Evolutionary conservation across 2,888 invertebrate species (phyloP).

Genomic region (Hyposoter dolosus): DNA sequence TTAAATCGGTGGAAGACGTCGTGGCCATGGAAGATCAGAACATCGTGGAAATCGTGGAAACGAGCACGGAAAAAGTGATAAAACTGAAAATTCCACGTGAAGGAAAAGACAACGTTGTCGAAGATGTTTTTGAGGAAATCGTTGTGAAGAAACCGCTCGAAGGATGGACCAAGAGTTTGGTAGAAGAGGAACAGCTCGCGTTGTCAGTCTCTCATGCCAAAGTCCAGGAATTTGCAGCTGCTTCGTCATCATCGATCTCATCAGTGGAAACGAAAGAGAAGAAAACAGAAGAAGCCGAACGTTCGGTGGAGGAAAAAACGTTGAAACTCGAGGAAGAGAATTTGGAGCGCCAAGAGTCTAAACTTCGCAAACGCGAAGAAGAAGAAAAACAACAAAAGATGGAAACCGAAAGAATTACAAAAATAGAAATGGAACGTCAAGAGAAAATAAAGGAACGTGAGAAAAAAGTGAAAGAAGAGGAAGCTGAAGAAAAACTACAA

Average conservation of each 20-base stretch:
- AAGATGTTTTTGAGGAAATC: slow-evolving; percentile 60
- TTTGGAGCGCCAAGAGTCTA: slow-evolving; percentile 73
- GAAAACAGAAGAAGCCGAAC: slow-evolving; percentile 77
- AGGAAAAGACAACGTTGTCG: slow-evolving; percentile 43
- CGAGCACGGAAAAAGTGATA: slow-evolving; percentile 51
- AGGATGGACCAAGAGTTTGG: slow-evolving; percentile 57
- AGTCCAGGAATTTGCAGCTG: slow-evolving; percentile 67
- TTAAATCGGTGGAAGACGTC: slow-evolving; percentile 60
- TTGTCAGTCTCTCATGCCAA: slow-evolving; percentile 52
- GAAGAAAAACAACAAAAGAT: slow-evolving; percentile 53
- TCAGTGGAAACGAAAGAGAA: slow-evolving; percentile 54
- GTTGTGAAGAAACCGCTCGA: slow-evolving; percentile 63
- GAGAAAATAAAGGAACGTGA: background rate
- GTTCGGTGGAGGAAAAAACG: slow-evolving; percentile 33
- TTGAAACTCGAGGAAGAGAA: slow-evolving; percentile 49
- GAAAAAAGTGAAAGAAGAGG: slow-evolving; percentile 77
- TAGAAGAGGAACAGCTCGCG: slow-evolving; percentile 55
- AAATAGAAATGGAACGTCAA: slow-evolving; percentile 35
- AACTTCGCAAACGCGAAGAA: slow-evolving; percentile 14
- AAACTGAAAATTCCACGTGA: slow-evolving; percentile 54
- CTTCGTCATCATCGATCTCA: slow-evolving; percentile 59
- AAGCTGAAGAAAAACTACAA: slow-evolving; percentile 76
- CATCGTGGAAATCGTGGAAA: slow-evolving; percentile 55
- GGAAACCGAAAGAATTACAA: slow-evolving; percentile 63
- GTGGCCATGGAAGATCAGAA: slow-evolving; percentile 50